Conservation (phyloP, 1,140 invertebrate species). For the Penaeus vannamei region DNA sequence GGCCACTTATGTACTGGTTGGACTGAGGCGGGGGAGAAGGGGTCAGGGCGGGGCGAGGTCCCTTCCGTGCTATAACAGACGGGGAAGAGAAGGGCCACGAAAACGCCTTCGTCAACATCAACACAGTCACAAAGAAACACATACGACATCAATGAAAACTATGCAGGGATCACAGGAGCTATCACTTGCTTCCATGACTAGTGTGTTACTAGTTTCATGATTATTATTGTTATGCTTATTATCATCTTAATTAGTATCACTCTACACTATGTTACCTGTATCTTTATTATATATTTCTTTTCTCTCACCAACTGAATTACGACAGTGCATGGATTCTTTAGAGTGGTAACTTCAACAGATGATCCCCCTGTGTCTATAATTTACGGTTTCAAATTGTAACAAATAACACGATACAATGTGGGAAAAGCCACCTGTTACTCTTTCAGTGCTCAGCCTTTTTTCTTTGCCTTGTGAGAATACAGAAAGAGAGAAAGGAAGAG, state of each 20-base stretch:
- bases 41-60: conserved; percentile 51
- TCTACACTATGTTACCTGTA: too few species aligned
- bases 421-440: conserved; percentile 57
- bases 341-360: too few species aligned
- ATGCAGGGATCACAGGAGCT: too few species aligned
- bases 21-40: conserved; percentile 56
- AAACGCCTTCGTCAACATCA: conserved; percentile 51
- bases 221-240: too few species aligned
- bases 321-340: too few species aligned
- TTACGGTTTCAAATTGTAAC: conserved; percentile 39
- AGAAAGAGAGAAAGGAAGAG: background rate
- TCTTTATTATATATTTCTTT: too few species aligned
- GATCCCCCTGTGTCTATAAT: conserved; percentile 7
- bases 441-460: conserved; percentile 18
- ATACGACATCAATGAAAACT: conserved; percentile 48
- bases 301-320: too few species aligned
- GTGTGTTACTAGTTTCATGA: too few species aligned
- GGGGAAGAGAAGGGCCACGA: conserved; percentile 51
- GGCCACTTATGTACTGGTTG: conserved; percentile 81
- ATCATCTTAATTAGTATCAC: too few species aligned
- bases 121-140: conserved; percentile 47
- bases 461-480: conserved; percentile 3
- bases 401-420: conserved; percentile 38
- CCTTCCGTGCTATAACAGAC: conserved; percentile 62
- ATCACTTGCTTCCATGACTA: too few species aligned